Evolutionary conservation across 2,797 vertebrate species (phyloP), one percentile per base, ranked within the genome.

Genomic region (Propithecus perrieri): DNA sequence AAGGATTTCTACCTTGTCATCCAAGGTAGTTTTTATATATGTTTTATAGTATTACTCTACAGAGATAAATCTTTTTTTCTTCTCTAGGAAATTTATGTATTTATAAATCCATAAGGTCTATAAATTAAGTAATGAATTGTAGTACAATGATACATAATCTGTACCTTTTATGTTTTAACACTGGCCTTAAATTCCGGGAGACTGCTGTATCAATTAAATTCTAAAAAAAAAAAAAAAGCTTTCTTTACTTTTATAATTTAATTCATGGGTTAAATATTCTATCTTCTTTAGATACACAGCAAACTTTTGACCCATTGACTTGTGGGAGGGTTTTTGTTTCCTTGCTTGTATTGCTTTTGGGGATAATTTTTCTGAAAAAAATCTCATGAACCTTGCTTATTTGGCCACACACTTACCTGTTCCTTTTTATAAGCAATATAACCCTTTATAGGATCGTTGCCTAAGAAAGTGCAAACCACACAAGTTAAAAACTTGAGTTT

Each of bases 141-240:
- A 85, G 17, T 97, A 74, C 4, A 63, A 0, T 86, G 86, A 53
- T 83, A 85, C 55, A 71, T 87, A 89, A 67, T 57, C 28, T 59
- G 11, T 38, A 80, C 35, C 38, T 79, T 79, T 87, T 91, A 38
- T 86, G n/a, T 96, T 93, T 91, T 94, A 92, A 53, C 26, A 78
- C 35, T 78, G 48, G 10, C 14, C 10, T 89, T 41, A 95, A 89
- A 90, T 92, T 94, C 24, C 26, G 67, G 86, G 84, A 61, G 13
- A 74, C 48, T 30, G 24, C 30, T 94, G 1, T 28, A 46, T 61
- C 15, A 71, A 87, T 22, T 75, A 92, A 92, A 76, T 79, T 26
- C 35, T 14, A 11, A 80, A 81, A 18, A 18, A 22, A 13, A 26
- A 53, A 59, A 72, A 50, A 50, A 59, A 7, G 7, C 20, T 92